Conservation (phyloP, 2,113 vertebrate species). For the Hydrochoerus hydrochaeris region DNA sequence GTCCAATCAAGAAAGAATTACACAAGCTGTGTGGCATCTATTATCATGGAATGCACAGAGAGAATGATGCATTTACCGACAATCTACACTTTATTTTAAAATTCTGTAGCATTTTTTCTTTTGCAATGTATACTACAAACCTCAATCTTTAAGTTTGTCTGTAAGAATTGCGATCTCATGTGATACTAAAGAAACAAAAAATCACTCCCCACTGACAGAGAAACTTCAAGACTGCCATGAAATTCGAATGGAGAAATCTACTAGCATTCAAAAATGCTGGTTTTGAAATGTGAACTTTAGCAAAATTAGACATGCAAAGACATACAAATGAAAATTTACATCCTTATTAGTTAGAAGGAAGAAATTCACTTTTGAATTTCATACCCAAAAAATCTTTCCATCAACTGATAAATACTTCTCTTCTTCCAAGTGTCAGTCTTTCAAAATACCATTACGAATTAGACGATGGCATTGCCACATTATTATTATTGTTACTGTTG, state of each 20-base stretch:
- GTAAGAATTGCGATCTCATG: neutral
- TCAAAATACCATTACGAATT: neutral
- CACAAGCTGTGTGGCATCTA: neutral
- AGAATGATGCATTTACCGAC: neutral
- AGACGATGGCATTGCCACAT: too few species aligned
- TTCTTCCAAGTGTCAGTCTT: neutral
- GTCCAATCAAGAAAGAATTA: neutral
- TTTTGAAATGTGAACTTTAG: constrained; percentile 14
- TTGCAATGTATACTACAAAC: neutral
- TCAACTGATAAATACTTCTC: neutral
- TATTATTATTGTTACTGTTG: neutral
- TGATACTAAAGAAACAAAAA: neutral
- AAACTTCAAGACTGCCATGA: neutral
- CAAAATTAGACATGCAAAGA: neutral
- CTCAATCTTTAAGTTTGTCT: neutral
- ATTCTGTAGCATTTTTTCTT: neutral
- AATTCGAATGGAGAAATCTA: neutral
- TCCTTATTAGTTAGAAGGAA: neutral
- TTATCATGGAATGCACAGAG: neutral
- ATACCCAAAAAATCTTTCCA: neutral
- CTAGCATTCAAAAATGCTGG: neutral
- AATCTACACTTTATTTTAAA: neutral
- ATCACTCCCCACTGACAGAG: neutral
- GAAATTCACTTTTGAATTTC: neutral
- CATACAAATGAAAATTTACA: neutral